Base-by-base conservation (phyloP, 2,888 invertebrate species). In the Troglohyphantes excavatus region DNA sequence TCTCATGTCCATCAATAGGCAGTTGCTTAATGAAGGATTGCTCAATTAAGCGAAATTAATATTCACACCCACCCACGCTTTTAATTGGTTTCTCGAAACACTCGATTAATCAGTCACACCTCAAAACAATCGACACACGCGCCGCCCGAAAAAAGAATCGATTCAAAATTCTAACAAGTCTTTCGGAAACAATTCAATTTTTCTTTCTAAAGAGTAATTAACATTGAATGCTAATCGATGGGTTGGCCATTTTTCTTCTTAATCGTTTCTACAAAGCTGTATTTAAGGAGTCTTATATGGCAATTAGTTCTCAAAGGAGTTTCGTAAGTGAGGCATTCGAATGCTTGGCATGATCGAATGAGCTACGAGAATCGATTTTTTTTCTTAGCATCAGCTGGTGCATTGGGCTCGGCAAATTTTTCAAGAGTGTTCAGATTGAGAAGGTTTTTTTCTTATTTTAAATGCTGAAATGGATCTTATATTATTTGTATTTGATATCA, bases 21-120 rank as follows among this genome's bases (percentile, higher is more conserved):
- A 53, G 53, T 53, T 17, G 2, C n/a, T 53, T n/a, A 53, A 53
- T 39, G 17, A 43, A 61, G 19, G 11, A 63, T 29, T 19, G 33
- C 68, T 85, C 76, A 83, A 85, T 85, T 85, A 72, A 76, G 76
- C 19, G 13, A 68, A 78, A 85, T 85, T 85, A 85, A 85, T 85
- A 68, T 61, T 70, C 68, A 39, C 70, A n/a, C 68, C 19, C 53
- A 13, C 63, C 63, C 23, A 23, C n/a, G 11, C 46, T n/a, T n/a
- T 46, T 73, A 73, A 73, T 73, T 73, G 43, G 23, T 46, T 39
- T 21, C 73, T 23, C 13, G 23, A 21, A 26, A 39, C 46, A 73
- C 33, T 73, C 73, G 39, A 73, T 73, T 73, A 46, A 73, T 46
- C 23, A 46, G 73, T 46, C 72, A 46, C 43, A 73, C 17, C 27